Evolutionary conservation across 2,888 invertebrate genomes (phyloP).

Genomic region (Tinea trinotella): DNA sequence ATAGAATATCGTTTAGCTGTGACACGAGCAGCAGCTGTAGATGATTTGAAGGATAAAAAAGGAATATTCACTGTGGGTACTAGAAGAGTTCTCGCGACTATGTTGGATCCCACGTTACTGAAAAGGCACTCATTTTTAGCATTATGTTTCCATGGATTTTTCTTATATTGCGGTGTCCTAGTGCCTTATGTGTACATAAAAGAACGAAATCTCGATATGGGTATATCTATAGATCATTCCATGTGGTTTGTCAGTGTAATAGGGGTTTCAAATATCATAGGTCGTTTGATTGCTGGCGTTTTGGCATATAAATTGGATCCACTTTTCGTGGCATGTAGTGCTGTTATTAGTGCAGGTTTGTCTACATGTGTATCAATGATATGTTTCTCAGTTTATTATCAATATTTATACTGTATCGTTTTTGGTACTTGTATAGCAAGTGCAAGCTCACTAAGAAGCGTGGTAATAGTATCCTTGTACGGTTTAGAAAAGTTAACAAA

Average conservation of each 20-base stretch:
- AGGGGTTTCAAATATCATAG: constrained; percentile 44
- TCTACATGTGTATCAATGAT: constrained; percentile 41
- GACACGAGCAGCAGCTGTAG: constrained; percentile 50
- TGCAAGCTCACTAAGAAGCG: constrained; percentile 42
- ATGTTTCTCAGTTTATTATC: constrained; percentile 43
- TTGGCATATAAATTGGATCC: constrained; percentile 44
- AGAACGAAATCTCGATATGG: constrained; percentile 40
- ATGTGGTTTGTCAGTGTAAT: constrained; percentile 49
- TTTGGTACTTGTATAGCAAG: constrained; percentile 48
- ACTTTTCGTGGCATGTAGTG: constrained; percentile 31
- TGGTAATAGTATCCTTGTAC: constrained; percentile 48
- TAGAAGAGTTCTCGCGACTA: constrained; percentile 55
- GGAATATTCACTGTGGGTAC: constrained; percentile 54
- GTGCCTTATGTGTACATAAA: constrained; percentile 53
- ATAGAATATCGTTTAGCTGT: constrained; percentile 62
- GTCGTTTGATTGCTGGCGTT: constrained; percentile 41
- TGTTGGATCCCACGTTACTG: constrained; percentile 54
- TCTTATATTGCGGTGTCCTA: constrained; percentile 45
- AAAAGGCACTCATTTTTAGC: constrained; percentile 42
- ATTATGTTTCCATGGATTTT: constrained; percentile 40
- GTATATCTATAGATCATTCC: constrained; percentile 40
- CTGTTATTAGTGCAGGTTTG: constrained; percentile 37
- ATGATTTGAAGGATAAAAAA: constrained; percentile 45
- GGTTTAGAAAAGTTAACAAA: constrained; percentile 59
- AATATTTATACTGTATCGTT: constrained; percentile 41